phyloP scores from a whole-genome alignment of 2,113 vertebrate genomes.

The Choloepus hoffmanni region DNA sequence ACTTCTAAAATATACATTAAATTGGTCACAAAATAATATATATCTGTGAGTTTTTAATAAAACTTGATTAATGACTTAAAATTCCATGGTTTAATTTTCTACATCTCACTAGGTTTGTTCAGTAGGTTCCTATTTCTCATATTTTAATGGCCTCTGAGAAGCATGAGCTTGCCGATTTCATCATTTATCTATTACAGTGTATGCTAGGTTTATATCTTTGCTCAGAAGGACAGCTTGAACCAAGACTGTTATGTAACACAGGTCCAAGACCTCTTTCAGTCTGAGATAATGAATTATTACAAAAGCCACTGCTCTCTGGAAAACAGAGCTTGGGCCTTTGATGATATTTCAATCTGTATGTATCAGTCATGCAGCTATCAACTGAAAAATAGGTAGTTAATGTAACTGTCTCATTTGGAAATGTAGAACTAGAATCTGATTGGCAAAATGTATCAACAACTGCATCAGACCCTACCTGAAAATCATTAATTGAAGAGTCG shows the following conservation, averaged over 20 bases:
- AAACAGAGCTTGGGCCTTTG: conserved; percentile 91
- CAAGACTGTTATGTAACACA: conserved; percentile 80
- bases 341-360: conserved; percentile 95
- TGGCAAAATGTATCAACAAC: conserved; percentile 64
- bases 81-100: neutral
- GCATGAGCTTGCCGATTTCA: neutral
- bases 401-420: conserved; percentile 83
- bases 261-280: conserved; percentile 86
- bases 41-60: neutral
- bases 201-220: conserved; percentile 84
- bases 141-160: neutral
- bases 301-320: conserved; percentile 80
- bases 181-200: conserved; percentile 73
- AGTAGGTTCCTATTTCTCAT: neutral
- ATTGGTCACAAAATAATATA: neutral
- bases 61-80: conserved; percentile 24
- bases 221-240: conserved; percentile 81
- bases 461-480: conserved; percentile 73
- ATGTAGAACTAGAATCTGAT: neutral
- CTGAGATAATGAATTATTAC: conserved; percentile 85
- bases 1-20: conserved; percentile 38
- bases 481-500: conserved; percentile 68
- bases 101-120: neutral
- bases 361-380: conserved; percentile 98
- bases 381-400: conserved; percentile 97